Conservation (phyloP, 1,140 invertebrate genomes). For the Andricus grossulariae region DNA sequence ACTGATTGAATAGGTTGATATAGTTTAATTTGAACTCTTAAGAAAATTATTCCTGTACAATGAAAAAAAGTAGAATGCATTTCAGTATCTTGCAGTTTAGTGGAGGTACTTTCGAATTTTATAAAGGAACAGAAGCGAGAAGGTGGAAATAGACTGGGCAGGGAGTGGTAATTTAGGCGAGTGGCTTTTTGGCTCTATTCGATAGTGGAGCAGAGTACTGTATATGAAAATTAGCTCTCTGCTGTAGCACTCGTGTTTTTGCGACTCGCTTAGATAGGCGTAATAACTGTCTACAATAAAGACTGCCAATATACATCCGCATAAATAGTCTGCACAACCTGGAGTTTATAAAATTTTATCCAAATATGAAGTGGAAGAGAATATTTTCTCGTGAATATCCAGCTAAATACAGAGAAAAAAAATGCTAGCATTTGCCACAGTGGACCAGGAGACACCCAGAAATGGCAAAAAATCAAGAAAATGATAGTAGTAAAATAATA, state of each 20-base stretch:
- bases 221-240: constrained; percentile 52
- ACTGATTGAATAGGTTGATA: too few species aligned
- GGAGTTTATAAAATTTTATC: constrained; percentile 18
- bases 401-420: too few species aligned
- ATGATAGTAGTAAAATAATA: too few species aligned
- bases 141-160: constrained; percentile 33
- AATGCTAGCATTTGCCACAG: too few species aligned
- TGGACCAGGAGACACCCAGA: too few species aligned
- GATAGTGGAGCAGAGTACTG: constrained; percentile 45
- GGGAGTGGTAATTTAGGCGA: constrained; percentile 25
- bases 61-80: constrained; percentile 1
- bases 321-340: not conserved
- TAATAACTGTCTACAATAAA: constrained; percentile 21
- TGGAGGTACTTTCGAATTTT: constrained; percentile 6
- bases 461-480: too few species aligned
- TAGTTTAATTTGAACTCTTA: not conserved
- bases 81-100: constrained; percentile 14
- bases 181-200: constrained; percentile 18
- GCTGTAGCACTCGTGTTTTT: constrained; percentile 20
- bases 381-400: too few species aligned
- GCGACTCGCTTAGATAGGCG: constrained; percentile 26
- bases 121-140: constrained; percentile 26
- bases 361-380: not conserved
- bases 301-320: constrained; percentile 14
- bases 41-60: not conserved